Base-by-base conservation (phyloP, 2,888 invertebrate genomes). In the Phaonia tiefii region DNA sequence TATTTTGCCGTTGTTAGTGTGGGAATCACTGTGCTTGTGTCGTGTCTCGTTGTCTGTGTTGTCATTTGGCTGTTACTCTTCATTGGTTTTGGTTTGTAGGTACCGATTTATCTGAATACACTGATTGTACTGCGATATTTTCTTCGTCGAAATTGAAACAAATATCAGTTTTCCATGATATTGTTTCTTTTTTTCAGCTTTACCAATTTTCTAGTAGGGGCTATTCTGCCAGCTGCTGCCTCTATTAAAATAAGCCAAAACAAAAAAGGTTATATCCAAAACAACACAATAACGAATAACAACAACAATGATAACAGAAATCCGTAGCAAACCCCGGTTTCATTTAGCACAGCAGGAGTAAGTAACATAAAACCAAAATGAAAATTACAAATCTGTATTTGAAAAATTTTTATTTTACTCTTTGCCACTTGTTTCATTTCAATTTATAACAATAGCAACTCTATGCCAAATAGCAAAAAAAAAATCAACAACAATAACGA, bases 381-480 rank as follows among this genome's bases (percentile, higher is more conserved):
- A 72, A 60, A 72, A 63, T 60, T 60, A 63, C 60, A 63, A 60
- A 49, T 49, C 46, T 60, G 60, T 31, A 5, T 63, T 63, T 39
- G 11, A 42, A 56, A 70, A 56, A 31, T 60, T 63, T 71, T 56
- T 63, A 17, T 67, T 71, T 58, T 58, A 25, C 15, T 39, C 15
- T n/a, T n/a, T n/a, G n/a, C 22, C 39, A 42, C 63, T 63, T 63
- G 63, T 63, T 63, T 63, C 51, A 58, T 71, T 71, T 71, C 58
- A 71, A 71, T 71, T 60, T 71, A 60, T 60, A 71, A 71, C 58
- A 46, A 71, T 71, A 71, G 60, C 71, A 71, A 46, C 31, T 54
- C 5, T 42, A 56, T 42, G 13, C 22, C 13, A 42, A 49, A 31
- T 15, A 49, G 37, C 31, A 37, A 42, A 5, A 20, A 31, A 1